Percentiles rank a stretch among this genome's conserved stretches.
Evolutionary conservation across 2,797 vertebrate genomes (phyloP).

Genomic region (Melanotaenia trifasciata): DNA sequence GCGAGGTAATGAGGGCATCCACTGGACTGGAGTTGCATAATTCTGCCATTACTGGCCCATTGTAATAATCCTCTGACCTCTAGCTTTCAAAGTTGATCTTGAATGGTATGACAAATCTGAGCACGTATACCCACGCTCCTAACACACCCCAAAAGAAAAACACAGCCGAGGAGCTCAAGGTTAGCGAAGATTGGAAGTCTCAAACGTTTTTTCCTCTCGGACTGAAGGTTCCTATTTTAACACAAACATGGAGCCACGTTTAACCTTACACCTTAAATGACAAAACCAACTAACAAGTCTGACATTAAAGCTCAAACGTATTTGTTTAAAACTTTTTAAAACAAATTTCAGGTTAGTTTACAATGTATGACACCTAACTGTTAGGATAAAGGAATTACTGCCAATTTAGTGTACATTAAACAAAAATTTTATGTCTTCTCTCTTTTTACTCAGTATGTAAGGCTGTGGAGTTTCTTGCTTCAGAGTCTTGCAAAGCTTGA

Average conservation of each 20-base stretch:
- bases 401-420: slow-evolving; percentile 8
- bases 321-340: not conserved
- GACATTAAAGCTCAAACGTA: not conserved
- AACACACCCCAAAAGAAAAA: slow-evolving; percentile 56
- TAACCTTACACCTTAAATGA: not conserved
- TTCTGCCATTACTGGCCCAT: slow-evolving; percentile 82
- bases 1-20: slow-evolving; percentile 79
- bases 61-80: slow-evolving; percentile 85
- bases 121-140: slow-evolving; percentile 37
- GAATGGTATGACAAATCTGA: slow-evolving; percentile 76
- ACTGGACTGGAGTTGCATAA: slow-evolving; percentile 81
- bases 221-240: slow-evolving; percentile 35
- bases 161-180: slow-evolving; percentile 57
- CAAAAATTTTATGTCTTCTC: slow-evolving; percentile 1
- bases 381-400: not conserved
- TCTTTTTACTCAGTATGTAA: not conserved
- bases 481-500: slow-evolving; percentile 20
- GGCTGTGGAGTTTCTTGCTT: slow-evolving; percentile 20
- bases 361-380: not conserved
- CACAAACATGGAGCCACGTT: slow-evolving; percentile 13
- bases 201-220: not conserved
- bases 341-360: not conserved
- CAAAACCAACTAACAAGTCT: slow-evolving; percentile 2
- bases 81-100: slow-evolving; percentile 82
- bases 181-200: slow-evolving; percentile 34